Conservation (phyloP, 2,888 invertebrate species). For the Hemistola chrysoprasaria region DNA sequence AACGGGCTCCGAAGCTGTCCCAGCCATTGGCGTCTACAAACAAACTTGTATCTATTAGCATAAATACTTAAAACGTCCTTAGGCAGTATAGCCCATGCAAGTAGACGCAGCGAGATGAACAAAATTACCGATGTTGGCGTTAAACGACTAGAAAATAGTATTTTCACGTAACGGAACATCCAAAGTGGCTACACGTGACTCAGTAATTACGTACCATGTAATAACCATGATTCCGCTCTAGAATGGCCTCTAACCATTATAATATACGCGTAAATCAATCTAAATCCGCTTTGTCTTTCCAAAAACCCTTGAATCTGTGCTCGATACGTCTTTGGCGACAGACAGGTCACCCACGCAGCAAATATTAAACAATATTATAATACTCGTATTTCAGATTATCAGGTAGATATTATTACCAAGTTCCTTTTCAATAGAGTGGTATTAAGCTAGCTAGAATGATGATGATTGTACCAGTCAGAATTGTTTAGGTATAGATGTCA, state of each 20-base stretch:
- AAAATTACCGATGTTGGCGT: conserved; percentile 14
- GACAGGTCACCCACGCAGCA: conserved; percentile 15
- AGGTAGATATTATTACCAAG: conserved; percentile 8
- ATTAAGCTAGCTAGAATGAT: conserved; percentile 9
- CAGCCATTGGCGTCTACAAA: conserved; percentile 24
- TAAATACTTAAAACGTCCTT: conserved; percentile 22
- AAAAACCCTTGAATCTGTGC: conserved; percentile 18
- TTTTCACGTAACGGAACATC: conserved; percentile 24
- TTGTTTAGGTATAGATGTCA: no score
- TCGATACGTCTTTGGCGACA: conserved; percentile 17
- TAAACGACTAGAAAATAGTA: conserved; percentile 18
- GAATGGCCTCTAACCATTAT: conserved; percentile 39
- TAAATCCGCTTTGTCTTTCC: conserved; percentile 23
- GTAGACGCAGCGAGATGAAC: no score
- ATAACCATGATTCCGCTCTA: conserved; percentile 38
- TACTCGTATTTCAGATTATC: conserved; percentile 6
- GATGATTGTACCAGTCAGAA: no score
- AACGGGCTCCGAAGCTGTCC: conserved; percentile 30
- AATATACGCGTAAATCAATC: conserved; percentile 31
- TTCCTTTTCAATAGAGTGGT: conserved; percentile 10
- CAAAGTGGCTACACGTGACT: conserved; percentile 23
- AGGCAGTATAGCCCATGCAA: no score
- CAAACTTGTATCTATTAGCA: conserved; percentile 28
- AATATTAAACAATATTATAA: conserved; percentile 11
- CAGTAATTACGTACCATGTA: conserved; percentile 39